Percentiles rank a stretch among this genome's conserved stretches.
Evolutionary conservation across 2,888 invertebrate species (phyloP).

Genomic region (Euproctis similis): DNA sequence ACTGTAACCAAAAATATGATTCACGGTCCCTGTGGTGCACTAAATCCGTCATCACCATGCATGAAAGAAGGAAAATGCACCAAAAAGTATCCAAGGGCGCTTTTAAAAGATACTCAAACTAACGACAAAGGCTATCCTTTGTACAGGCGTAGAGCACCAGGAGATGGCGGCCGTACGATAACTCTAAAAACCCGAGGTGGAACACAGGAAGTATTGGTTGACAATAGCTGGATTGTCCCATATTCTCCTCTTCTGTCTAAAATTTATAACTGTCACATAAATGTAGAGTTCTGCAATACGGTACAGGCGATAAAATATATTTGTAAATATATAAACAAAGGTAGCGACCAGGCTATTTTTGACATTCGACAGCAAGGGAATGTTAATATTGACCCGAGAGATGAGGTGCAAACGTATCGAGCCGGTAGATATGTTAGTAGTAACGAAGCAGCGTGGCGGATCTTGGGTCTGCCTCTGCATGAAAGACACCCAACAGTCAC

Average conservation of each 20-base stretch:
- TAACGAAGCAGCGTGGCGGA: constrained; percentile 24
- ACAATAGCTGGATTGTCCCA: background rate
- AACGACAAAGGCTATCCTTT: background rate
- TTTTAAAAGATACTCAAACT: background rate
- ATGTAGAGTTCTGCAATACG: background rate
- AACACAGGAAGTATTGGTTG: background rate
- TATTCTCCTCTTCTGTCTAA: background rate
- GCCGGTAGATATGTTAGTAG: constrained; percentile 27
- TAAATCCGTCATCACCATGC: background rate
- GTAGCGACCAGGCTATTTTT: too few species aligned
- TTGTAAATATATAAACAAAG: constrained; percentile 3
- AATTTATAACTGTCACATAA: background rate
- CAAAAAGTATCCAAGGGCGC: background rate
- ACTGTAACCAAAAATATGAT: too few species aligned
- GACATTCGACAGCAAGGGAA: background rate
- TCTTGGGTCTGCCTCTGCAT: constrained; percentile 11
- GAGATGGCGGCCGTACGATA: background rate
- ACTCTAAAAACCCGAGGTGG: too few species aligned
- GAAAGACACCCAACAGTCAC: constrained; percentile 22
- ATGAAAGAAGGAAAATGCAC: constrained; percentile 7
- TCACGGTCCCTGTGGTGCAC: constrained; percentile 10
- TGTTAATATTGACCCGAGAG: constrained; percentile 9
- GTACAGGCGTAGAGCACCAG: too few species aligned
- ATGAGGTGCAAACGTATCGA: constrained; percentile 28
- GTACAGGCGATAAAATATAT: constrained; percentile 3